Conservation (phyloP, 2,888 invertebrate genomes). For the Stenchaetothrips biformis region DNA sequence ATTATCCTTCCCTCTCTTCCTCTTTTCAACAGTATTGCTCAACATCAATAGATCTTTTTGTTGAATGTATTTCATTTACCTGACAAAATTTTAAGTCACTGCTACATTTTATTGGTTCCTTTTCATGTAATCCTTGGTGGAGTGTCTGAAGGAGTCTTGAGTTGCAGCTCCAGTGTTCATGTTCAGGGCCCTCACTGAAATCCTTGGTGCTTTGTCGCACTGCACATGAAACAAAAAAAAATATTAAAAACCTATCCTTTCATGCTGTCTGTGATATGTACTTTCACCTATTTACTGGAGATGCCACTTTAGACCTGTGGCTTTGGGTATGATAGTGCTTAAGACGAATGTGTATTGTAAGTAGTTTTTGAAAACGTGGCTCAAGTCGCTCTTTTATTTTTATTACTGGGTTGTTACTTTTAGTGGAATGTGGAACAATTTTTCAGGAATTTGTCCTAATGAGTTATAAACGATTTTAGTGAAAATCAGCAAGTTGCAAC, state of each 20-base stretch:
- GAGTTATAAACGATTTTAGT: no score
- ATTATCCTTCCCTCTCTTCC: no score
- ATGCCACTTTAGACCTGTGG: not conserved
- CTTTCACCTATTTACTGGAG: not conserved
- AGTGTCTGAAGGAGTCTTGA: not conserved
- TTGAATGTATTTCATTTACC: no score
- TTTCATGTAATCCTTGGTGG: no score
- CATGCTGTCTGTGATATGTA: not conserved
- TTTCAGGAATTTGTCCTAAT: not conserved
- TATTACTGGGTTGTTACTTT: not conserved
- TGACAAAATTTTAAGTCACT: no score
- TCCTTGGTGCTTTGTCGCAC: not conserved
- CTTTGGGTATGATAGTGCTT: not conserved
- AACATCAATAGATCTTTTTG: no score
- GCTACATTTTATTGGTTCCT: no score
- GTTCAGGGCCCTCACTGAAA: not conserved
- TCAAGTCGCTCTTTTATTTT: not conserved
- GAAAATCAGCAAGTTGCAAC: not conserved
- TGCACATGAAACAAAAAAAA: not conserved
- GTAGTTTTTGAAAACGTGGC: not conserved
- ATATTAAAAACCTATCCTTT: not conserved
- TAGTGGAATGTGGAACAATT: not conserved
- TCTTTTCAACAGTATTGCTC: no score
- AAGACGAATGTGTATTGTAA: not conserved
- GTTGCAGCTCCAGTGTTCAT: not conserved